Evolutionary conservation across 2,888 invertebrate species (phyloP).

Genomic region (Dichetophora obliterata): DNA sequence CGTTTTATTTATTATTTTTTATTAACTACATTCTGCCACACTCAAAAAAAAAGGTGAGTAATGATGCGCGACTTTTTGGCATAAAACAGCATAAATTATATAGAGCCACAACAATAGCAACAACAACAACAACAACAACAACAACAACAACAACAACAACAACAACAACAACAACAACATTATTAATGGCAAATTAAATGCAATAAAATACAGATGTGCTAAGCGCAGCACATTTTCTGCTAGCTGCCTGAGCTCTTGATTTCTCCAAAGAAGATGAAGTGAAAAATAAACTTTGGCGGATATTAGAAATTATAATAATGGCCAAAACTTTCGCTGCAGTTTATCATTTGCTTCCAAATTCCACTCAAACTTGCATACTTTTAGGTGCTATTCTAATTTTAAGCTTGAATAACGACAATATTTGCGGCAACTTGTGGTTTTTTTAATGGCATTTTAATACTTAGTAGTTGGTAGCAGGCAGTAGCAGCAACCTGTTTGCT

Average conservation of each 20-base stretch:
- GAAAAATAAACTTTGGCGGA: neutral
- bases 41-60: neutral
- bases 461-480: conserved; percentile 57
- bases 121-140: neutral
- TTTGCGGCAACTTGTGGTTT: conserved; percentile 48
- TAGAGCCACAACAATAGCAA: neutral
- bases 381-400: conserved; percentile 61
- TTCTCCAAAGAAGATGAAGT: neutral
- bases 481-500: conserved; percentile 9
- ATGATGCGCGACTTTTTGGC: conserved; percentile 7
- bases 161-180: conserved; percentile 46
- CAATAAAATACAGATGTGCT: conserved; percentile 69
- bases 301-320: conserved; percentile 59
- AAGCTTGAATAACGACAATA: conserved; percentile 66
- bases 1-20: conserved; percentile 1
- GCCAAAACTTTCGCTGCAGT: conserved; percentile 60
- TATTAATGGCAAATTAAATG: conserved; percentile 69
- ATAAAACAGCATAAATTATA: conserved; percentile 21
- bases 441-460: conserved; percentile 61
- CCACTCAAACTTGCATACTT: conserved; percentile 43
- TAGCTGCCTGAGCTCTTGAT: conserved; percentile 18
- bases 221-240: conserved; percentile 61
- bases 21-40: neutral
- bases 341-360: conserved; percentile 56
- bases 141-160: neutral